Conservation (phyloP, 2,113 vertebrate species). For the Pterocles burchelli region DNA sequence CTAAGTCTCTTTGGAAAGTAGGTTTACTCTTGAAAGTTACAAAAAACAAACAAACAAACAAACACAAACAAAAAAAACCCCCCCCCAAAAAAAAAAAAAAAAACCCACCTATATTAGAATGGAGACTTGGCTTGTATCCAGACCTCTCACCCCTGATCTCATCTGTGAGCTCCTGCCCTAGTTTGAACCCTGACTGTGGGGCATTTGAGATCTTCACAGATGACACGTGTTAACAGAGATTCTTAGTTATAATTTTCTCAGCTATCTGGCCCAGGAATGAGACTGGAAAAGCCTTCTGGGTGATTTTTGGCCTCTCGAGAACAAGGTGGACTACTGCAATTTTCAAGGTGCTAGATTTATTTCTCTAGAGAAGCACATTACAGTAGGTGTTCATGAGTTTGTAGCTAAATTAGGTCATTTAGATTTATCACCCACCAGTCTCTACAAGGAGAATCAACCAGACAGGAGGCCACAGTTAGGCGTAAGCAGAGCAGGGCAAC, state of each 20-base stretch:
- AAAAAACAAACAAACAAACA: no score
- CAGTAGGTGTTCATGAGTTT: background rate
- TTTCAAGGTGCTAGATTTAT: background rate
- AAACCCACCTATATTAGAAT: background rate
- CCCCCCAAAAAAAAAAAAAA: no score
- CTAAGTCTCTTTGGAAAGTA: background rate
- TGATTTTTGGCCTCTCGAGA: background rate
- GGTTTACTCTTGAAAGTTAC: background rate
- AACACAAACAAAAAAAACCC: no score
- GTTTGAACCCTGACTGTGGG: background rate
- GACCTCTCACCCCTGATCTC: accelerated
- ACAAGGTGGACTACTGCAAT: background rate
- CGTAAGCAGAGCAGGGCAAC: background rate
- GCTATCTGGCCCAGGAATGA: background rate
- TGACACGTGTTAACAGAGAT: background rate
- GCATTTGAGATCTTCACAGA: background rate
- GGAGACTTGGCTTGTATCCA: background rate
- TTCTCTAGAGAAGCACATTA: background rate
- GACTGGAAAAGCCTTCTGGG: background rate
- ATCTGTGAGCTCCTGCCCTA: background rate
- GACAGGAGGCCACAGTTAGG: background rate
- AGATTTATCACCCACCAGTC: background rate
- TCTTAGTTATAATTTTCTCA: background rate
- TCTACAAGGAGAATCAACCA: background rate
- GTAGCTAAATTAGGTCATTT: background rate